Percentiles rank a stretch among this genome's conserved stretches.
phyloP scores from a whole-genome alignment of 2,797 vertebrate species.

The Anableps anableps region DNA sequence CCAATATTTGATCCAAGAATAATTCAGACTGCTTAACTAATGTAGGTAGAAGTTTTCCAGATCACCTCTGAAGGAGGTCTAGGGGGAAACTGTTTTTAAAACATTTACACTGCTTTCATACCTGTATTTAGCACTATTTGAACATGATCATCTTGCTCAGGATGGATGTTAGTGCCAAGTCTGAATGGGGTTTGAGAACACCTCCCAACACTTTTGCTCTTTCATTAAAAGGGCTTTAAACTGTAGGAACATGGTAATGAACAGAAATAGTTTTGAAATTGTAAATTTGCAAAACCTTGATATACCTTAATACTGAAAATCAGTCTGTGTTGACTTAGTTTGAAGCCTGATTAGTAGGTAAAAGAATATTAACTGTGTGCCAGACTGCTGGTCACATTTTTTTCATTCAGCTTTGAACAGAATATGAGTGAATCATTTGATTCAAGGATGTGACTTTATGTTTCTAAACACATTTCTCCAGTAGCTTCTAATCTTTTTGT shows the following conservation, averaged over 20 bases:
- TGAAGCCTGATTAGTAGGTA: slow-evolving; percentile 5
- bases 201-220: too few species aligned
- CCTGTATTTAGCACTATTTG: neutral
- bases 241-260: neutral
- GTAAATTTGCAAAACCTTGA: neutral
- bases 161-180: neutral
- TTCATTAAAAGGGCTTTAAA: neutral
- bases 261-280: neutral
- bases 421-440: neutral
- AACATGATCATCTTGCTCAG: neutral
- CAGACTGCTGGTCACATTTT: too few species aligned
- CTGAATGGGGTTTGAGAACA: neutral
- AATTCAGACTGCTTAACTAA: neutral
- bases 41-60: neutral
- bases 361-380: slow-evolving; percentile 3
- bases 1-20: neutral
- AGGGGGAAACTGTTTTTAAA: neutral
- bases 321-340: neutral
- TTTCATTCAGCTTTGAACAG: slow-evolving; percentile 6
- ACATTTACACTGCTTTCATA: neutral
- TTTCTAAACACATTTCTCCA: slow-evolving; percentile 1
- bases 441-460: neutral
- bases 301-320: neutral
- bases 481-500: slow-evolving; percentile 21
- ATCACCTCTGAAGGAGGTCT: neutral